Evolutionary conservation across 1,140 invertebrate species (phyloP), one percentile per base, ranked within the genome.

Genomic region (Phocides pigmalion): DNA sequence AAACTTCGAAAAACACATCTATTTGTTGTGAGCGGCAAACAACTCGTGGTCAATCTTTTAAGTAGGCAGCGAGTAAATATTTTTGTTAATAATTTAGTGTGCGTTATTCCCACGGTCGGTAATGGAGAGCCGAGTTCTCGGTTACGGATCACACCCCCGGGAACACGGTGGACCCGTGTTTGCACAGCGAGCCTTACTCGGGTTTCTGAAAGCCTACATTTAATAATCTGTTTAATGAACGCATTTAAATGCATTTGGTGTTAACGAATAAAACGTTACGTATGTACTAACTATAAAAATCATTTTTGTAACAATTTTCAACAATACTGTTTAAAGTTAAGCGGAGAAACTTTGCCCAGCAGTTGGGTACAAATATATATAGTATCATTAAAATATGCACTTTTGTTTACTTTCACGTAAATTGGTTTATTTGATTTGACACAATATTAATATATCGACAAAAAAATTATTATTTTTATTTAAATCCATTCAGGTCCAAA

Each of bases 31-130:
- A 73, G 79, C 74, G 81, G 81, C 84, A 84, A 89, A 89, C 87
- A 89, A 68, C 69, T 77, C 69, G 76, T 81, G 78, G 83, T 87
- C 83, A 87, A 87, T 87, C 84, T 84, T 76, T 85, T 87, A 87
- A 87, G 87, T 89, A 89, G 87, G 79, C 87, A 89, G 83, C 82
- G 66, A 65, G 84, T 87, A 79, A 89, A 89, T 89, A 89, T 89
- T 89, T 84, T 87, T 84, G 84, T 87, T 89, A 89, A 87, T 89
- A 86, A 89, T 89, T 89, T 86, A 82, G 78, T 81, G 77, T 70
- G 76, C 62, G 74, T 61, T 73, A 73, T 87, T 89, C 83, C 83
- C 84, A 87, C 84, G 84, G 80, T 68, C 71, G 59, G 76, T 80
- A 81, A 82, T 76, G 73, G 79, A 79, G 76, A 79, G 72, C 73